Evolutionary conservation across 2,888 invertebrate species (phyloP), one percentile per base, ranked within the genome.

Genomic region (Bhutanitis thaidina): DNA sequence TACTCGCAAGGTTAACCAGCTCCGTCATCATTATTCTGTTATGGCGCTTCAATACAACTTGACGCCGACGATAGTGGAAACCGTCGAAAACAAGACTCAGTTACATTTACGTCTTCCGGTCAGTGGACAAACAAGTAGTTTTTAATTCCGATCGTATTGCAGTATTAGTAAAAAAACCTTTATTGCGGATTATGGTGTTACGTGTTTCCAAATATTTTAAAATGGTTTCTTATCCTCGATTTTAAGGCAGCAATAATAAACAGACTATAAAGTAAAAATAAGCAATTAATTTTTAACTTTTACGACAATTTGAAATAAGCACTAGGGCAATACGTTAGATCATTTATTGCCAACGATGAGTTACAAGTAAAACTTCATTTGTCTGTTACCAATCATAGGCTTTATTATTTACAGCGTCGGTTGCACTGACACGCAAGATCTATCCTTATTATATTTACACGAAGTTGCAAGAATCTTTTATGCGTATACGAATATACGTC

Each of bases 391-490:
- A 20, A 50, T 50, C 50, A 44, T 50, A 35, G 44, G 15, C 13
- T 34, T 50, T 50, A 50, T 50, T 50, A 50, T 50, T 50, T 50
- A 45, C 13, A 29, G 16, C 44, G 35, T 29, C 49, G 25, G 27
- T 10, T 50, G 16, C 27, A 40, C 13, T 35, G 13, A 25, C n/a
- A 20, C 2, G 3, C 3, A 32, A 37, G 49, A 49, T 38, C 10
- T 20, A n/a, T n/a, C n/a, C 20, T 20, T 20, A 20, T 20, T 43
- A 49, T 9, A 1, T 20, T 43, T 25, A 1, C 43, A 30, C 25
- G 38, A 49, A 43, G 49, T 49, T 32, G 8, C 47, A 15, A 27
- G 27, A 39, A 32, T 20, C 20, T 20, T 5, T 20, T 20, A 20
- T 20, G 2, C 5, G 20, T n/a, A n/a, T n/a, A n/a, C n/a, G n/a